Evolutionary conservation across 2,797 vertebrate species (phyloP), one percentile per base, ranked within the genome.

Genomic region (Anguilla pacifica): DNA sequence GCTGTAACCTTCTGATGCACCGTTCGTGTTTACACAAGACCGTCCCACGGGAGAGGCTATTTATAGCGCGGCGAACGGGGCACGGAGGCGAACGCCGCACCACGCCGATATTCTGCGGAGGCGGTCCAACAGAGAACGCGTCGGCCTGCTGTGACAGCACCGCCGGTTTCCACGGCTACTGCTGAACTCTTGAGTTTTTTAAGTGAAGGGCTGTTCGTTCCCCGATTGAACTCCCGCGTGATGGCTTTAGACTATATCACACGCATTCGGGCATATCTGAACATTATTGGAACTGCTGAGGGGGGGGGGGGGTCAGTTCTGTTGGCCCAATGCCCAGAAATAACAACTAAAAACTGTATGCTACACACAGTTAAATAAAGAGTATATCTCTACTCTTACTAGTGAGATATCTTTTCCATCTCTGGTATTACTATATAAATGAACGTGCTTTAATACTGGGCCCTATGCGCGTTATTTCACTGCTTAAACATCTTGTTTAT

Each of bases 21-120:
- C 9, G 59, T 51, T 43, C n/a, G n/a, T 70, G 61, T 85, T 51
- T 43, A 85, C 85, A 85, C n/a, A 4, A 72, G 67, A 85, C 28
- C 85, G 17, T 59, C 43, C 35, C 35, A 15, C n/a, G 61, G 25
- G 61, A 51, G 22, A 13, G 39, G 13, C 85, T 85, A 72, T 72
- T 72, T 51, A 49, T 22, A 72, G 59, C 55, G 57, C 84, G 43
- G 17, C 3, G 57, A 43, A 4, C 28, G 3, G 7, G 84, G 31
- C 84, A 39, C 39, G 43, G 4, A 43, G n/a, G 39, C 35, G 72
- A n/a, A 72, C 11, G n/a, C 61, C 28, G 39, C 43, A 22, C 85
- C 43, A 25, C 17, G 46, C 59, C 6, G 2, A 19, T 57, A 10
- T 59, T 35, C 19, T 25, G 39, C 11, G 25, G 3, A 43, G 43